Conservation (phyloP, 1,140 invertebrate genomes). For the Vollenhovia emeryi region DNA sequence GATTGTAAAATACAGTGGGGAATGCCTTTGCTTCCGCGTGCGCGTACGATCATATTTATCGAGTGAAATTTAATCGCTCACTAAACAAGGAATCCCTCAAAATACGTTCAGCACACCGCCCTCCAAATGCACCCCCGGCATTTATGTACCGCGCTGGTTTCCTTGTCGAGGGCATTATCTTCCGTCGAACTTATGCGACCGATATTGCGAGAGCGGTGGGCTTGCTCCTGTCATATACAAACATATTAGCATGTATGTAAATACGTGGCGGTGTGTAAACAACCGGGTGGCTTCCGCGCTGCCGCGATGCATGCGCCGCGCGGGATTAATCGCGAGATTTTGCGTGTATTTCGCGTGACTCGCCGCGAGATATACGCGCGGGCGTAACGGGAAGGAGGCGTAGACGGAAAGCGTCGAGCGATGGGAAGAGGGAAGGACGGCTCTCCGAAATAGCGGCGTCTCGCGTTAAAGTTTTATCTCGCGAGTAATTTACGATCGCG, state of each 20-base stretch:
- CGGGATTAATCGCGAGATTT: slow-evolving; percentile 38
- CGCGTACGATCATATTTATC: not conserved
- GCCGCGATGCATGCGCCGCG: not conserved
- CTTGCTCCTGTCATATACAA: slow-evolving; percentile 17
- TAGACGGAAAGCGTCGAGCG: too few species aligned
- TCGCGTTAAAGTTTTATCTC: slow-evolving; percentile 52
- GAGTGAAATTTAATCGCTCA: slow-evolving; percentile 15
- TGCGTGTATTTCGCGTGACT: not conserved
- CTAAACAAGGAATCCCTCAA: not conserved
- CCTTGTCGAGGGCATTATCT: slow-evolving; percentile 17
- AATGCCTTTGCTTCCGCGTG: too few species aligned
- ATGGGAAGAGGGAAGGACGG: not conserved
- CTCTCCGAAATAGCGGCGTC: not conserved
- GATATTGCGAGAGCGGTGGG: not conserved
- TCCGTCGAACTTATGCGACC: slow-evolving; percentile 25
- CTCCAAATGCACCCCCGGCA: not conserved
- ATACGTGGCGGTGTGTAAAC: slow-evolving; percentile 29
- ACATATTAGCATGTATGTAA: slow-evolving; percentile 46
- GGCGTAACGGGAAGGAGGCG: too few species aligned
- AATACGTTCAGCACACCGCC: not conserved
- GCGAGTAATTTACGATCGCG: slow-evolving; percentile 49
- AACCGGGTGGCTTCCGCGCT: not conserved
- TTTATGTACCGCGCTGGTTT: not conserved
- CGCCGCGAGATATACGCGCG: not conserved
- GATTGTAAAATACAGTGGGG: not conserved